A percentile compares a stretch with the other conserved stretches of the same genome.
These are phyloP conservation scores for Acinonyx jubatus DNA, from an alignment of 2,113 vertebrate species.

Conservation along the genomic window DNA sequence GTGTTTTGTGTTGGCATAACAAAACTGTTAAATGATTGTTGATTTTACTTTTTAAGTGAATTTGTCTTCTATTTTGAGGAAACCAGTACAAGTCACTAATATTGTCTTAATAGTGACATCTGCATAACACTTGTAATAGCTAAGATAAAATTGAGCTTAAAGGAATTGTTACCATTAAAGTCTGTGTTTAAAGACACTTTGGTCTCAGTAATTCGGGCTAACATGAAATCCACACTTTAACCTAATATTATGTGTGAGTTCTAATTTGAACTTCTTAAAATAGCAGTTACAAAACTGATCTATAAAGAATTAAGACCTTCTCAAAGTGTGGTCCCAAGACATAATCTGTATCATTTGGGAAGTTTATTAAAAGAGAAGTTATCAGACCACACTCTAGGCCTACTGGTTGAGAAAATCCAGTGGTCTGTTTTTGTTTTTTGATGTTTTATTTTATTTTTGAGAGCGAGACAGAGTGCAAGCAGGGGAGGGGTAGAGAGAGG, in stretches of 20 bases:
- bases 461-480: too few species aligned
- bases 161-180: conserved; percentile 80
- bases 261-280: neutral
- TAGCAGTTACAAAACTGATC: neutral
- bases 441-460: too few species aligned
- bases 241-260: conserved; percentile 20
- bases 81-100: conserved; percentile 77
- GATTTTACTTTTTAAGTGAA: conserved; percentile 69
- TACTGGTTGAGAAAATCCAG: neutral
- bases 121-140: conserved; percentile 77
- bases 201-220: conserved; percentile 74
- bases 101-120: conserved; percentile 74
- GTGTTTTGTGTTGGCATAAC: conserved; percentile 74
- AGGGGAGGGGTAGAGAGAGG: too few species aligned
- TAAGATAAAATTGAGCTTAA: conserved; percentile 73
- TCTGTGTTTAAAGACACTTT: conserved; percentile 78
- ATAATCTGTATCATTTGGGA: neutral
- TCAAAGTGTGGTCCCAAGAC: neutral
- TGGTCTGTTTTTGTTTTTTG: neutral
- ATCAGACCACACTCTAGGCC: neutral
- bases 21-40: conserved; percentile 74
- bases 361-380: neutral
- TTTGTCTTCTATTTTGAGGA: conserved; percentile 72
- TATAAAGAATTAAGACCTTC: neutral
- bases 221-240: conserved; percentile 57